A percentile compares a stretch with the other conserved stretches of the same genome.
phyloP scores from a whole-genome alignment of 1,140 invertebrate species.

The Leucophenga varia region DNA sequence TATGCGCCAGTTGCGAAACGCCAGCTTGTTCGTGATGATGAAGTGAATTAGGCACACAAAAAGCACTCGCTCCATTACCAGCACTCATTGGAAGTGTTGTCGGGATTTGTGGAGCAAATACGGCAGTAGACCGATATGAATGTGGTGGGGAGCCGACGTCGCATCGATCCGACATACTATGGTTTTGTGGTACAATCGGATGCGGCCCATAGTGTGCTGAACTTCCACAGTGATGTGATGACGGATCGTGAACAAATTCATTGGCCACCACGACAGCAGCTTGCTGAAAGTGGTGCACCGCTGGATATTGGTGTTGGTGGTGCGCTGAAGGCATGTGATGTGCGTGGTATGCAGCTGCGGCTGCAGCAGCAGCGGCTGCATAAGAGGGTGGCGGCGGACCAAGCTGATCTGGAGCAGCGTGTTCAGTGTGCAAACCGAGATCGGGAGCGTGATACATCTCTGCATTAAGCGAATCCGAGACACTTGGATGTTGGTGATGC shows the following conservation, averaged over 20 bases:
- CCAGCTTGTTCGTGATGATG: conserved; percentile 47
- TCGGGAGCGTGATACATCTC: conserved; percentile 50
- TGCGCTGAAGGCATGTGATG: conserved; percentile 37
- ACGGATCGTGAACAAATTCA: conserved; percentile 31
- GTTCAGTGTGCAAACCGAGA: conserved; percentile 46
- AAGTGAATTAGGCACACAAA: conserved; percentile 46
- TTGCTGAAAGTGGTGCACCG: conserved; percentile 37
- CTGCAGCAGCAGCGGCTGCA: conserved; percentile 42
- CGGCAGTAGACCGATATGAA: conserved; percentile 37
- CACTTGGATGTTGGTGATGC: conserved; percentile 28
- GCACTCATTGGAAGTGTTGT: conserved; percentile 17
- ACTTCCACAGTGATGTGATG: conserved; percentile 32
- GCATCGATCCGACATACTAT: conserved; percentile 44
- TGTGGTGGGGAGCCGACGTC: conserved; percentile 50
- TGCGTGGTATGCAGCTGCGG: conserved; percentile 39
- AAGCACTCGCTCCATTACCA: conserved; percentile 44
- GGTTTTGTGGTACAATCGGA: conserved; percentile 22
- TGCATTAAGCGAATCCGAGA: conserved; percentile 36
- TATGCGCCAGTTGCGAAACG: too few relatives aligned
- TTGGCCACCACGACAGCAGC: conserved; percentile 30
- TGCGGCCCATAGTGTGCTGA: conserved; percentile 27
- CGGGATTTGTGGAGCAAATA: conserved; percentile 24
- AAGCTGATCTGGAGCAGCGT: conserved; percentile 39
- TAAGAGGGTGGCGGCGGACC: conserved; percentile 45
- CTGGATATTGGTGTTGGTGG: conserved; percentile 42